phyloP scores from a whole-genome alignment of 2,797 vertebrate genomes.

The Okamejei kenojei region DNA sequence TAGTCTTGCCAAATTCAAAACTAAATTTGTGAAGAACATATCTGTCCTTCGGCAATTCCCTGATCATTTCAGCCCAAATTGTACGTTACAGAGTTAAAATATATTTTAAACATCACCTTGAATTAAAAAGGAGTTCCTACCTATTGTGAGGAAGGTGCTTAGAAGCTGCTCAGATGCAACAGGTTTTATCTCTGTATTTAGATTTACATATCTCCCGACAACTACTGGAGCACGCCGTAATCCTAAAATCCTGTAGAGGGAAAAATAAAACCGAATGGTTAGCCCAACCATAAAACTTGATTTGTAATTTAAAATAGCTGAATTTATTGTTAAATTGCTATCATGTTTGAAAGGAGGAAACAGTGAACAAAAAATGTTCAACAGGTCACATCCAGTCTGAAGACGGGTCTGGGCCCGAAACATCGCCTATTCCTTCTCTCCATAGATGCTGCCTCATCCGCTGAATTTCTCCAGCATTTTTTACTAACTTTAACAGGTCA shows the following conservation, averaged over 20 bases:
- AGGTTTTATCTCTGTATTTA: slow-evolving; percentile 87
- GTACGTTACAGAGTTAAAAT: neutral
- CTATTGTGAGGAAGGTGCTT: slow-evolving; percentile 85
- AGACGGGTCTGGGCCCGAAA: too few relatives aligned
- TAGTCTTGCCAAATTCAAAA: neutral
- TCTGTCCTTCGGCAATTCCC: neutral
- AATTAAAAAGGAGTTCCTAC: slow-evolving; percentile 55
- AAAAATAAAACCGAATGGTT: slow-evolving; percentile 39
- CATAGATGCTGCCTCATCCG: too few relatives aligned
- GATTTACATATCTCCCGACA: slow-evolving; percentile 83
- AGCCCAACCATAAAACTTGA: neutral
- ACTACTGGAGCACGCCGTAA: slow-evolving; percentile 90
- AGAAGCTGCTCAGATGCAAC: slow-evolving; percentile 91
- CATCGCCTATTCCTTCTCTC: too few relatives aligned
- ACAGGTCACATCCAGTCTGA: too few relatives aligned
- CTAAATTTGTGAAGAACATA: neutral
- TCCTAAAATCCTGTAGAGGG: slow-evolving; percentile 75
- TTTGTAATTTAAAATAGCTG: neutral
- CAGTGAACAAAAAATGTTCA: neutral
- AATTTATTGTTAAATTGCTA: neutral
- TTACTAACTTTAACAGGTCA: too few relatives aligned
- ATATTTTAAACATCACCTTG: too few relatives aligned
- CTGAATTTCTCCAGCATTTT: too few relatives aligned
- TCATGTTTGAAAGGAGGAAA: neutral
- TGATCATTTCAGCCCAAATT: neutral